These are phyloP conservation scores for Myopa tessellatipennis DNA, from an alignment of 2,888 invertebrate species.

Conservation along the genomic window DNA sequence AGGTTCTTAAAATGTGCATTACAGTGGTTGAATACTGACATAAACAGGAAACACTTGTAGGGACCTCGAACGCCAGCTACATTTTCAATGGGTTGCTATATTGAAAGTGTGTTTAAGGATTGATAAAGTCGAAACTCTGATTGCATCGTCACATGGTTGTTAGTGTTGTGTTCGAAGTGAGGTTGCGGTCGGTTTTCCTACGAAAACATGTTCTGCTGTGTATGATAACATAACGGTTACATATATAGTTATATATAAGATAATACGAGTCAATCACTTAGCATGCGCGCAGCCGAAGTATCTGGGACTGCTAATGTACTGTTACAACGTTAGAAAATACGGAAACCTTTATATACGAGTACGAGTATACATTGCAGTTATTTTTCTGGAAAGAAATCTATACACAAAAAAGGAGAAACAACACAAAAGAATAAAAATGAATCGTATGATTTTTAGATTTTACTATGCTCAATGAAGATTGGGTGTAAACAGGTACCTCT, in stretches of 20 bases:
- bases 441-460: no score
- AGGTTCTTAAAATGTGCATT: no score
- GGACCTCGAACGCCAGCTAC: no score
- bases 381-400: not conserved
- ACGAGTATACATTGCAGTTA: no score
- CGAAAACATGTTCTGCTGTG: not conserved
- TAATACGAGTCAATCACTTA: slow-evolving; percentile 53
- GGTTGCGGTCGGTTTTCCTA: not conserved
- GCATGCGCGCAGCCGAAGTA: slow-evolving; percentile 74
- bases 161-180: not conserved
- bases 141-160: slow-evolving; percentile 1
- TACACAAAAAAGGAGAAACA: slow-evolving; percentile 1
- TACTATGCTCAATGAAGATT: no score
- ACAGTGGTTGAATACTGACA: no score
- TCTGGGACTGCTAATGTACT: slow-evolving; percentile 70
- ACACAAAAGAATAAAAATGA: not conserved
- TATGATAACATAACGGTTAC: not conserved
- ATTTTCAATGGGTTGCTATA: not conserved
- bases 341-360: slow-evolving; percentile 31
- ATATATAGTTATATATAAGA: slow-evolving; percentile 48
- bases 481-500: no score
- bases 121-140: no score
- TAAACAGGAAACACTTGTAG: no score
- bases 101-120: not conserved
- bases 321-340: slow-evolving; percentile 44